Evolutionary conservation across 2,888 invertebrate genomes (phyloP).

Genomic region (Apamea crenata): DNA sequence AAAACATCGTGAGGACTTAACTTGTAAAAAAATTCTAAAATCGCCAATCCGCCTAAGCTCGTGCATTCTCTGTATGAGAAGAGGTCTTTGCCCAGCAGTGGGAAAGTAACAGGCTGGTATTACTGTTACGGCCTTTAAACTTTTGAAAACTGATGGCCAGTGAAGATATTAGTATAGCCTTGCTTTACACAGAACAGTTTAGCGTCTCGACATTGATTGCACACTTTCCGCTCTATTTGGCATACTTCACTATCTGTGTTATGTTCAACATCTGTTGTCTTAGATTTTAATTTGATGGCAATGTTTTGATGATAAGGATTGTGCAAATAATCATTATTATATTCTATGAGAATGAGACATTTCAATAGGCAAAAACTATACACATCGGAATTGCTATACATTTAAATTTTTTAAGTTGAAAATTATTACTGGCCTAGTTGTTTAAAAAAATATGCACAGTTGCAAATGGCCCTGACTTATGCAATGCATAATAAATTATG

Average conservation of each 20-base stretch:
- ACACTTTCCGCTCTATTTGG: conserved; percentile 42
- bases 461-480: conserved; percentile 22
- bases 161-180: conserved; percentile 18
- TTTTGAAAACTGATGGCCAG: neutral
- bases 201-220: conserved; percentile 13
- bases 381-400: neutral
- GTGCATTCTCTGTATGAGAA: neutral
- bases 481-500: conserved; percentile 30
- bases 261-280: conserved; percentile 7
- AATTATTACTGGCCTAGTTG: conserved; percentile 1
- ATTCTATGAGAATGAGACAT: neutral
- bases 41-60: neutral
- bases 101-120: neutral
- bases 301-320: conserved; percentile 13
- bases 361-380: neutral
- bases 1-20: neutral
- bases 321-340: conserved; percentile 6
- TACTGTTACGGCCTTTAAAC: neutral
- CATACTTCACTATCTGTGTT: conserved; percentile 15
- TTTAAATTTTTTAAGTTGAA: neutral
- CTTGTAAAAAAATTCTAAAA: neutral
- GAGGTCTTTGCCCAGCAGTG: neutral
- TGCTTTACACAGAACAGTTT: conserved; percentile 5
- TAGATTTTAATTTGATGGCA: conserved; percentile 13
- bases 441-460: conserved; percentile 8